phyloP scores from a whole-genome alignment of 2,888 invertebrate genomes.

The Chorisops tibialis region DNA sequence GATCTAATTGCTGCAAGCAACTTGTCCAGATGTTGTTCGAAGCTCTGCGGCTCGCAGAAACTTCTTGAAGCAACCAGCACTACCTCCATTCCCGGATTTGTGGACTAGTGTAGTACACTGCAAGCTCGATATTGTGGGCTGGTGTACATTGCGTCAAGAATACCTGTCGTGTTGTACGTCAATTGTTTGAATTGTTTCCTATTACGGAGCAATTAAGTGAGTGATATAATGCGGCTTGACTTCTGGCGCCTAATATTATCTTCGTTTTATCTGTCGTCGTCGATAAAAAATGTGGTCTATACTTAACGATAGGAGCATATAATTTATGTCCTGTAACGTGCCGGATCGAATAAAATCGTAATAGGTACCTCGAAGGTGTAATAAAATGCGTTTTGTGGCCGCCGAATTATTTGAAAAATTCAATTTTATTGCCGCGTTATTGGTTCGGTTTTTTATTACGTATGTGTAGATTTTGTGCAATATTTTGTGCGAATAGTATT shows the following conservation, averaged over 20 bases:
- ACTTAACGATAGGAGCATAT: conserved; percentile 10
- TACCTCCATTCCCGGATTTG: no score
- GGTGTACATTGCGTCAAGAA: no score
- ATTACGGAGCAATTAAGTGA: not conserved
- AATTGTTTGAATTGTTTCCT: no score
- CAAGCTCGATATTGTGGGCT: no score
- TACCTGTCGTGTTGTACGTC: no score
- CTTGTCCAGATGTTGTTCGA: no score
- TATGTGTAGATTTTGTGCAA: not conserved
- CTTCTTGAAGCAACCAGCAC: no score
- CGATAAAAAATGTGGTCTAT: conserved; percentile 9
- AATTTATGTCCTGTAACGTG: not conserved
- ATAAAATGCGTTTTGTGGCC: conserved; percentile 1
- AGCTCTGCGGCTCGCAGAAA: no score
- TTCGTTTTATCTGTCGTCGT: not conserved
- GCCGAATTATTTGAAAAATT: conserved; percentile 12
- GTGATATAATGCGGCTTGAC: not conserved
- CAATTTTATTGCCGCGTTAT: conserved; percentile 16
- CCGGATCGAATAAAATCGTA: not conserved
- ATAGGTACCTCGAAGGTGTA: not conserved
- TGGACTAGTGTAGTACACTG: no score
- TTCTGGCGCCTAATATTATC: conserved; percentile 1
- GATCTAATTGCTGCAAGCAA: no score
- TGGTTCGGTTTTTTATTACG: not conserved
- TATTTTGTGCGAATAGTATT: not conserved